phyloP scores from a whole-genome alignment of 2,797 vertebrate species.

The Characodon lateralis region DNA sequence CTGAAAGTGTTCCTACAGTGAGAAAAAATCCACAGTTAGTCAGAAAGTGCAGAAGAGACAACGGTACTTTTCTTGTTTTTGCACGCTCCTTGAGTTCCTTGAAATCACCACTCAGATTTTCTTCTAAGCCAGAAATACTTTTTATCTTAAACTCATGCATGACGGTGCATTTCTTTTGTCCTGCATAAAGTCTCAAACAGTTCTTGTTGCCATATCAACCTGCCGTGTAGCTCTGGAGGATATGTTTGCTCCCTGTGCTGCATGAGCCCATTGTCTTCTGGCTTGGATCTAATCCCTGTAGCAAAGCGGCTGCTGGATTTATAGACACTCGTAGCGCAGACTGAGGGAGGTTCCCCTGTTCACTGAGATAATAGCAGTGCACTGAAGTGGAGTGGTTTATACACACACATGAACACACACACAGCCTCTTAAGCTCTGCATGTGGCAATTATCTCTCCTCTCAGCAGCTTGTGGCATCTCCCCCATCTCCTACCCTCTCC shows the following conservation, averaged over 20 bases:
- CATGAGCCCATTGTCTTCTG: conserved; percentile 41
- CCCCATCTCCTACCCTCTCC: conserved; percentile 39
- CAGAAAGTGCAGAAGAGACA: neutral
- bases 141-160: neutral
- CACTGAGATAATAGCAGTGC: conserved; percentile 65
- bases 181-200: neutral
- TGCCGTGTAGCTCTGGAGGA: conserved; percentile 11
- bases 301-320: conserved; percentile 46
- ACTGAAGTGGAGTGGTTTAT: conserved; percentile 62
- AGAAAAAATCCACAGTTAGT: neutral
- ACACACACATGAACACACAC: conserved; percentile 46
- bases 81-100: neutral
- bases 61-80: neutral
- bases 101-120: neutral
- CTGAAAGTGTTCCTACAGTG: neutral
- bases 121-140: neutral
- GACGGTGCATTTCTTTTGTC: conserved; percentile 7
- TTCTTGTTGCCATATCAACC: conserved; percentile 46
- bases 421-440: conserved; percentile 61
- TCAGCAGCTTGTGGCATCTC: conserved; percentile 68
- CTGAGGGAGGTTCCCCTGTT: conserved; percentile 65
- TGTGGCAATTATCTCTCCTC: conserved; percentile 74
- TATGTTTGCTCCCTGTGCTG: conserved; percentile 23
- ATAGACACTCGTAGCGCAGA: conserved; percentile 52
- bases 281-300: conserved; percentile 62